These are phyloP conservation scores for Caenorhabditis japonica DNA, from an alignment of 2,888 invertebrate species.

Conservation along the genomic window DNA sequence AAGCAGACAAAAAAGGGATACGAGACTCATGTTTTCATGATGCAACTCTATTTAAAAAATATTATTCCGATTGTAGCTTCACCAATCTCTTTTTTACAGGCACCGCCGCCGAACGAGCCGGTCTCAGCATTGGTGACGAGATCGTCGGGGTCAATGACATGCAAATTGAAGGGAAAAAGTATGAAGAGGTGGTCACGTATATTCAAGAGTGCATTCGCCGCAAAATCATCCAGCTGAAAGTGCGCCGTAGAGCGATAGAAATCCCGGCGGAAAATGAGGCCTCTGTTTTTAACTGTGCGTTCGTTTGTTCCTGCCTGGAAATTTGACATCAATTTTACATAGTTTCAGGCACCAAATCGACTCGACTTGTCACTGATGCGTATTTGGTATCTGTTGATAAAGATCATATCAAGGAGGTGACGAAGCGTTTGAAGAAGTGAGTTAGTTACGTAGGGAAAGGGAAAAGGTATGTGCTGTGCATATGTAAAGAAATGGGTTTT, in stretches of 20 bases:
- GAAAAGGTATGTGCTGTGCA: no score
- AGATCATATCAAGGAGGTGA: slow-evolving; percentile 61
- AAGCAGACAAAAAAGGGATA: no score
- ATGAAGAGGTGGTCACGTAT: slow-evolving; percentile 91
- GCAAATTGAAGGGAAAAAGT: slow-evolving; percentile 89
- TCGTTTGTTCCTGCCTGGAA: not conserved
- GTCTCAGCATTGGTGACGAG: slow-evolving; percentile 95
- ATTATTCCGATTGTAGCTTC: no score
- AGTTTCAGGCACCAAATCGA: slow-evolving; percentile 43
- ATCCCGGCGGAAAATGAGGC: slow-evolving; percentile 76
- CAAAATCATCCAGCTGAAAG: slow-evolving; percentile 92
- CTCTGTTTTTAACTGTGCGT: slow-evolving; percentile 46
- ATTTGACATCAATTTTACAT: no score
- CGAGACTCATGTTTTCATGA: no score
- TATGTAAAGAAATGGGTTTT: not conserved
- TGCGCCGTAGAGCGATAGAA: slow-evolving; percentile 83
- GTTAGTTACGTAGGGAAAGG: slow-evolving; percentile 18
- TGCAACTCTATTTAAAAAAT: no score
- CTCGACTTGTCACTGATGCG: slow-evolving; percentile 58
- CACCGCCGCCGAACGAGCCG: slow-evolving; percentile 90
- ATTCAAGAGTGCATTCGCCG: slow-evolving; percentile 98
- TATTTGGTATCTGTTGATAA: slow-evolving; percentile 67
- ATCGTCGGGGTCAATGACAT: slow-evolving; percentile 97
- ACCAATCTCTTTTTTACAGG: no score
- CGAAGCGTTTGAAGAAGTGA: slow-evolving; percentile 62